phyloP scores from a whole-genome alignment of 1,140 invertebrate genomes.

The Orius insidiosus region DNA sequence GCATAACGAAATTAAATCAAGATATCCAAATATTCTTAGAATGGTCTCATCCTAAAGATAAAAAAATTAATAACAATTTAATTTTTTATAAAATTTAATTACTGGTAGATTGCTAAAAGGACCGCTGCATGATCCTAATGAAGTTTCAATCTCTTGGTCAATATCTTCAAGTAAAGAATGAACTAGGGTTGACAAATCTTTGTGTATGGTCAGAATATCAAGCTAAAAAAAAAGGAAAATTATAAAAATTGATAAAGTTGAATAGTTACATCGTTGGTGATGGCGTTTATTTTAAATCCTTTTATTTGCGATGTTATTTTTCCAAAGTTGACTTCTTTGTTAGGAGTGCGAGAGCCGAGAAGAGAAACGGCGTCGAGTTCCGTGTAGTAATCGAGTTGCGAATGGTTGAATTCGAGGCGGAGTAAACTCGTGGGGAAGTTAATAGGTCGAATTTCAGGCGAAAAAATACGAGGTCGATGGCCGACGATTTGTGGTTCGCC shows the following conservation, averaged over 20 bases:
- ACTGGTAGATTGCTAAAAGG: slow-evolving; percentile 28
- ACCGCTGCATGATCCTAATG: slow-evolving; percentile 12
- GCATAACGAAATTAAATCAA: slow-evolving; percentile 62
- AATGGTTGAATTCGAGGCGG: slow-evolving; percentile 69
- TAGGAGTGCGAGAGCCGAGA: slow-evolving; percentile 30
- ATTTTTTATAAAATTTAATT: slow-evolving; percentile 16
- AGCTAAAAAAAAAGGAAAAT: slow-evolving; percentile 14
- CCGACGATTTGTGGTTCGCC: slow-evolving; percentile 42
- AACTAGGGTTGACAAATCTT: slow-evolving; percentile 11
- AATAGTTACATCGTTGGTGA: slow-evolving; percentile 10
- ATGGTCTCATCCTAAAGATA: slow-evolving; percentile 48
- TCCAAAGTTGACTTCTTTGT: slow-evolving; percentile 5
- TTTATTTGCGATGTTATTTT: slow-evolving; percentile 12
- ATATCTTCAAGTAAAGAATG: slow-evolving; percentile 16
- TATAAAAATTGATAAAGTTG: not conserved
- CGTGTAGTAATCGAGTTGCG: slow-evolving; percentile 65
- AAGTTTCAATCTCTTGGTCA: slow-evolving; percentile 13
- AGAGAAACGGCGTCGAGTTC: slow-evolving; percentile 70
- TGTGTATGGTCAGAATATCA: slow-evolving; percentile 17
- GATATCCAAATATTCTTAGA: slow-evolving; percentile 50
- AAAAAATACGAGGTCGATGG: slow-evolving; percentile 46
- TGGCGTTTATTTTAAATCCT: slow-evolving; percentile 8
- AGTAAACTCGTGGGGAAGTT: slow-evolving; percentile 45
- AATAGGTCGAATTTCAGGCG: slow-evolving; percentile 43
- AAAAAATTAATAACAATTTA: slow-evolving; percentile 14